Percentiles rank a stretch among this genome's conserved stretches.
Evolutionary conservation across 2,888 invertebrate genomes (phyloP).

Genomic region (Serripes groenlandicus): DNA sequence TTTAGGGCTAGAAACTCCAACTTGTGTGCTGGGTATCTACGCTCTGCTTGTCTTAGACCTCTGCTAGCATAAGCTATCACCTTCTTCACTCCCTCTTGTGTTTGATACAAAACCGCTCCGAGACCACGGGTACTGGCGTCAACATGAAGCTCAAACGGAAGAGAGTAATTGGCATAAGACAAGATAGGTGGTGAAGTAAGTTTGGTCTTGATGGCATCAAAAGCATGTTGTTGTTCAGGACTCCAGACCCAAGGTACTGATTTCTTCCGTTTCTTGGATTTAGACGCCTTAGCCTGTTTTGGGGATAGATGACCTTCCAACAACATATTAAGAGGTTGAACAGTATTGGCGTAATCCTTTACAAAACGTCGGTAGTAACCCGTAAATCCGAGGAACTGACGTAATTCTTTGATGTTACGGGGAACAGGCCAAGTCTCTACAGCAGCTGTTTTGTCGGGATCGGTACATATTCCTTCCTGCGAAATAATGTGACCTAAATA

Average conservation of each 20-base stretch:
- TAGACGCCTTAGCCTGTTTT: neutral
- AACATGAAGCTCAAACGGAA: neutral
- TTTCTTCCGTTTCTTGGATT: neutral
- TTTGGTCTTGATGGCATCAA: neutral
- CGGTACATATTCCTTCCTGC: neutral
- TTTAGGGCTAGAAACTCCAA: neutral
- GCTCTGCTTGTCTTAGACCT: neutral
- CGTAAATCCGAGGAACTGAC: neutral
- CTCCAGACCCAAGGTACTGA: neutral
- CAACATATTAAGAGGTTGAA: neutral
- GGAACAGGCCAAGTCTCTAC: neutral
- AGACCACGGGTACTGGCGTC: neutral
- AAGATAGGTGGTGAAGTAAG: neutral
- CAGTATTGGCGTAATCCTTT: neutral
- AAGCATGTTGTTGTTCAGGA: neutral
- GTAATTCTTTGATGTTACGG: neutral
- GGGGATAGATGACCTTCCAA: neutral
- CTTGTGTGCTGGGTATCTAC: neutral
- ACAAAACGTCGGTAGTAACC: neutral
- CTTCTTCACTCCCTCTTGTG: neutral
- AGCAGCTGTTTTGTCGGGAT: neutral
- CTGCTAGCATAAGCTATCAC: neutral
- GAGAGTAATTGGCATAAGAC: neutral
- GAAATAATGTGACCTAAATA: neutral
- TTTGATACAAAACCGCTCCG: neutral